These are phyloP conservation scores for Cetonia aurata DNA, from an alignment of 2,888 invertebrate genomes.

Conservation along the genomic window DNA sequence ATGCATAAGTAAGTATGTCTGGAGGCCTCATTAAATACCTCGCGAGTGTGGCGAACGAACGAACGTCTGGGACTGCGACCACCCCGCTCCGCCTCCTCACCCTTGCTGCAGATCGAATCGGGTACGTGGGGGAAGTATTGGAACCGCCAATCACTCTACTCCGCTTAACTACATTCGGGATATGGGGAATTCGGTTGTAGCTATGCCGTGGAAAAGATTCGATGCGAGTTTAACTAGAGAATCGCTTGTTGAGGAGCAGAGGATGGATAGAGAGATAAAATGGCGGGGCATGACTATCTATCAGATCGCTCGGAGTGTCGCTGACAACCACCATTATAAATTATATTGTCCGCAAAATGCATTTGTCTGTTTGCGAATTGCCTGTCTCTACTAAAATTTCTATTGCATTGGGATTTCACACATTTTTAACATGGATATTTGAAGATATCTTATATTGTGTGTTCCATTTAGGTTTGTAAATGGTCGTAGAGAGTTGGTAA, in stretches of 20 bases:
- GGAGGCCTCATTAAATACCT: constrained; percentile 57
- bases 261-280: too few relatives aligned
- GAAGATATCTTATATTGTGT: too few relatives aligned
- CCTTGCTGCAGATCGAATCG: not conserved
- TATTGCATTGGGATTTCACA: too few relatives aligned
- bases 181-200: constrained; percentile 50
- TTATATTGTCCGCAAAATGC: constrained; percentile 11
- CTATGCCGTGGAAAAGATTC: constrained; percentile 47
- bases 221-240: too few relatives aligned
- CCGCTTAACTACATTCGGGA: constrained; percentile 60
- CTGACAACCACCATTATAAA: constrained; percentile 17
- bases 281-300: constrained; percentile 27
- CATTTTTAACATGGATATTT: too few relatives aligned
- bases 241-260: too few relatives aligned
- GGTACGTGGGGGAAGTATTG: constrained; percentile 24
- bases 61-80: constrained; percentile 11
- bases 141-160: constrained; percentile 45
- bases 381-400: too few relatives aligned
- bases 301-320: constrained; percentile 12
- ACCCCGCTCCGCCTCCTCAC: not conserved
- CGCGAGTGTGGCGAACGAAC: constrained; percentile 49
- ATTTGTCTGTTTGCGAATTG: too few relatives aligned
- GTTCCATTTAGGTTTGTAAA: too few relatives aligned
- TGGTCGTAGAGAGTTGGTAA: too few relatives aligned
- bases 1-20: constrained; percentile 49